Base-by-base conservation (phyloP, 1,140 invertebrate species). In the Conopomorpha cramerella region DNA sequence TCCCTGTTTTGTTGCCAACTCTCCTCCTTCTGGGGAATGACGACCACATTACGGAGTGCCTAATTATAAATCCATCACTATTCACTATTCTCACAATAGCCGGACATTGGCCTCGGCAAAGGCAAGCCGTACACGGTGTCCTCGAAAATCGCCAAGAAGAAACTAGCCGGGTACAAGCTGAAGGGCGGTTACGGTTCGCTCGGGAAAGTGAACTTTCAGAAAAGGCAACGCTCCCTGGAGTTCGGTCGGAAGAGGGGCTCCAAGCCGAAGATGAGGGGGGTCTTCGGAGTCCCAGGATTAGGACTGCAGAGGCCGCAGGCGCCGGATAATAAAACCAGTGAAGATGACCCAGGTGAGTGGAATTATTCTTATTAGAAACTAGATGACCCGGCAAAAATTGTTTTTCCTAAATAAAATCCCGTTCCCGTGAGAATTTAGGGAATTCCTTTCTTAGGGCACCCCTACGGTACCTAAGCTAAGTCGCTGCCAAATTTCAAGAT, bases 211-310 rank as follows among this genome's bases (percentile, higher is more conserved):
- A 81, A 82, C 17, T 90, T 85, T 55, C 84, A 86, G 63, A 91
- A 89, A 55, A 77, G 83, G 30, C 84, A 84, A 51, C 80, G 84
- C 38, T 80, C 85, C 26, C 80, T 82, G n/a, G 90, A 91, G 38
- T 92, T 90, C 64, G 86, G 86, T 2, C 65, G 90, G 28, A 92
- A 92, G 60, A 76, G 91, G 38, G 89, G 89, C 1, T 84, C 89
- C 0, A 93, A 93, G 63, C 82, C 90, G 3, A 93, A 92, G 78
- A 91, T 91, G 85, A 71, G 89, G 42, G 89, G 89, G 3, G 83
- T 91, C n/a, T 91, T 91, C 71, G 89, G 89, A 16, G 86, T 87
- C 1, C 88, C 89, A 2, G 88, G 88, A 16, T 73, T 92, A 15
- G 88, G 88, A 6, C 67, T 92, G 19, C 89, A 90, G 46, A 65